Base-by-base conservation (phyloP, 1,140 invertebrate species). In the Lasioglossum albipes region DNA sequence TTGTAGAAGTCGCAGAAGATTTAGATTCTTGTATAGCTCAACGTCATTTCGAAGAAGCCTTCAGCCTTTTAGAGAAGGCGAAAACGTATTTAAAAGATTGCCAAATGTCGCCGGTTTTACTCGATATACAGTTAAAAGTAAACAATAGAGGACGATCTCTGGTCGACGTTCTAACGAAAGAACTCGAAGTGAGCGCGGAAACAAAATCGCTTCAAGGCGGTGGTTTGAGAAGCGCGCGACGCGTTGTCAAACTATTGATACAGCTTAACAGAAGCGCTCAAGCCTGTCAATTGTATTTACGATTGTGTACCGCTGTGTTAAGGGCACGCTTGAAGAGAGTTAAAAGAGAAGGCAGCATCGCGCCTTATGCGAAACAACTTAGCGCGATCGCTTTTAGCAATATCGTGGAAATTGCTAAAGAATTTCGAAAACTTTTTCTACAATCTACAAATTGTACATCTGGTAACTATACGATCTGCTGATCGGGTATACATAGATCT, bases 1-100 rank as follows among this genome's bases (percentile, higher is more conserved):
- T 99, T 45, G 89, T 96, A 74, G 98, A 99, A 93, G 95, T 98
- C 0, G 96, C 97, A 27, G 98, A 99, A 91, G 98, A 99, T 92
- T 94, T 99, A 36, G 98, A 99, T 94, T 98, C 99, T 22, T 96
- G 96, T 81, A 98, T 99, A 85, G 99, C 98, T n/a, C 98, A 99
- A 92, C 95, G 99, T 86, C 97, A 99, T 91, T 99, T 99, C 92
- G 98, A 99, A 92, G 97, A 98, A 90, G 98, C 99, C 22, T 97
- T 98, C 79, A 95, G 95, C 79, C 93, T 99, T 12, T 95, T 99
- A 71, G 95, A 97, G 84, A 96, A 96, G 93, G 96, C 95, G 0
- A 95, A 95, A 84, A 92, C 94, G 6, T 96, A 95, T 84, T 88
- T 95, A 41, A 89, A 86, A 31, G 91, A 94, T 71, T 86, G 91